A percentile compares a stretch with the other conserved stretches of the same genome.
Conservation (phyloP, 2,113 vertebrate species). For the Macquaria australasica region DNA sequence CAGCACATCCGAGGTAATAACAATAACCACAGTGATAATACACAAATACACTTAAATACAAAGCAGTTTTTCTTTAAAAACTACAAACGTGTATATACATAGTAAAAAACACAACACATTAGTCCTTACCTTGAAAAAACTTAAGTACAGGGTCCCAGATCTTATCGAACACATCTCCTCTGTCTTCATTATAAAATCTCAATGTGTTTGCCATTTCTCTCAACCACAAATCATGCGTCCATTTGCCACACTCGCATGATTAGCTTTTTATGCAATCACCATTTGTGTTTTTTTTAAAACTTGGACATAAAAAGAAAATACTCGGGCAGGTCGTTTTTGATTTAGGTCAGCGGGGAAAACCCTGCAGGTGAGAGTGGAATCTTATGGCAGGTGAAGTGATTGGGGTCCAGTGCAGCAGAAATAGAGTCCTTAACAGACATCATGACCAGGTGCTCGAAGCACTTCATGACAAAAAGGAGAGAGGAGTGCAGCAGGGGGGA, state of each 20-base stretch:
- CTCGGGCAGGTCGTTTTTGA: too few relatives aligned
- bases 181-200: constrained; percentile 6
- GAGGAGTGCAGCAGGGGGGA: not conserved
- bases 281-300: not conserved
- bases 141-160: not conserved
- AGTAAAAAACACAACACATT: too few relatives aligned
- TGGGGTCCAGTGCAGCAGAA: not conserved
- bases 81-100: too few relatives aligned
- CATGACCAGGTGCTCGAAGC: not conserved
- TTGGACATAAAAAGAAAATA: too few relatives aligned
- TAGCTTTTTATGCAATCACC: not conserved
- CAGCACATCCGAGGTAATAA: too few relatives aligned
- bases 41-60: too few relatives aligned
- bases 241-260: not conserved
- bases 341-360: too few relatives aligned
- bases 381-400: too few relatives aligned
- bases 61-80: too few relatives aligned
- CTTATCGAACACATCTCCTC: not conserved
- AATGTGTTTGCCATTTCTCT: not conserved
- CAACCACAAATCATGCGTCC: not conserved
- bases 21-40: too few relatives aligned
- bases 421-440: not conserved
- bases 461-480: not conserved
- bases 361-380: too few relatives aligned
- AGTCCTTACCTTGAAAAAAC: not conserved